Evolutionary conservation across 2,797 vertebrate species (phyloP).

Genomic region (Etheostoma nigrum): DNA sequence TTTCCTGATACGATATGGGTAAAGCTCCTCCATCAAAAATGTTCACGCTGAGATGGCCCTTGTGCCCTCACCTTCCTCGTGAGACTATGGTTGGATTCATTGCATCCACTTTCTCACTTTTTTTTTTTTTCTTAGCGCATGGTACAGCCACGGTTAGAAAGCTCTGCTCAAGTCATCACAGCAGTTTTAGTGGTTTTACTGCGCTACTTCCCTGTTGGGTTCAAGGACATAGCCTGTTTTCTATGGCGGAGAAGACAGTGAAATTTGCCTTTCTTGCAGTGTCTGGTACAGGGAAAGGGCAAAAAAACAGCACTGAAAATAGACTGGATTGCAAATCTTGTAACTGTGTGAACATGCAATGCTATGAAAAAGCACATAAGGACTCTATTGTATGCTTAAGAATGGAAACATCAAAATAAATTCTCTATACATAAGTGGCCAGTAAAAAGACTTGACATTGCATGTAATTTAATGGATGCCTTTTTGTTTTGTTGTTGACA

Average conservation of each 20-base stretch:
- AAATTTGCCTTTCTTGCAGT: conserved; percentile 53
- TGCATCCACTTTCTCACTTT: conserved; percentile 48
- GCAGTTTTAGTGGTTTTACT: conserved; percentile 39
- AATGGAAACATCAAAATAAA: conserved; percentile 11
- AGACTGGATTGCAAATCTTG: conserved; percentile 45
- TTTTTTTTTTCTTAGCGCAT: conserved; percentile 32
- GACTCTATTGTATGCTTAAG: conserved; percentile 12
- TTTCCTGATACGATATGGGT: conserved; percentile 42
- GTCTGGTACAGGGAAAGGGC: conserved; percentile 46
- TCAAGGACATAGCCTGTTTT: conserved; percentile 59
- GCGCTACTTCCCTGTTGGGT: conserved; percentile 45
- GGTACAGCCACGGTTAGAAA: conserved; percentile 30
- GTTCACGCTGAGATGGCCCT: conserved; percentile 39
- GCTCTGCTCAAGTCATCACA: conserved; percentile 59
- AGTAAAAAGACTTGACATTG: conserved; percentile 13
- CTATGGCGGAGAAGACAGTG: conserved; percentile 40
- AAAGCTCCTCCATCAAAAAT: conserved; percentile 57
- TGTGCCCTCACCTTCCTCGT: conserved; percentile 40
- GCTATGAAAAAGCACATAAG: conserved; percentile 28
- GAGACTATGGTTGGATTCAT: conserved; percentile 46
- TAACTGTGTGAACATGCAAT: conserved; percentile 36
- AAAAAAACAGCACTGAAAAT: conserved; percentile 40
- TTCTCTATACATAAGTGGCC: conserved; percentile 2
- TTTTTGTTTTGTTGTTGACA: conserved; percentile 21
- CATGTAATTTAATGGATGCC: not conserved